phyloP scores from a whole-genome alignment of 2,113 vertebrate species.

The Gavialis gangeticus region DNA sequence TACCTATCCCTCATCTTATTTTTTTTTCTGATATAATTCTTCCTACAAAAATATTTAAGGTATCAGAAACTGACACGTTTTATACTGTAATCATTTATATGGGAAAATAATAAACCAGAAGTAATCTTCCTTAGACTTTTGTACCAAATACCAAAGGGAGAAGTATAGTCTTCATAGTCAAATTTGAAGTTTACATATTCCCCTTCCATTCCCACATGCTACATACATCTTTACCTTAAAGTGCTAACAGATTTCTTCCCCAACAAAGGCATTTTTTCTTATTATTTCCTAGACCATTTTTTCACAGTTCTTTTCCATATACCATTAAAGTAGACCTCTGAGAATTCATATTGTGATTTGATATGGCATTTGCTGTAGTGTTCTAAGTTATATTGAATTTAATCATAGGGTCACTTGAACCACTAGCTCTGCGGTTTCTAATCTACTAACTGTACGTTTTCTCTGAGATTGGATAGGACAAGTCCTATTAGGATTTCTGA shows the following conservation, averaged over 20 bases:
- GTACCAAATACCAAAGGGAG: neutral
- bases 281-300: conserved; percentile 42
- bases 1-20: neutral
- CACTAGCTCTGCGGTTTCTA: conserved; percentile 78
- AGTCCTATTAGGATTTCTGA: conserved; percentile 79
- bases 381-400: conserved; percentile 77
- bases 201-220: neutral
- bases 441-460: conserved; percentile 80
- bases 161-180: neutral
- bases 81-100: neutral
- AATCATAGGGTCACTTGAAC: conserved; percentile 77
- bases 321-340: conserved; percentile 65
- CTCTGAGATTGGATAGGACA: conserved; percentile 76
- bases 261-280: neutral
- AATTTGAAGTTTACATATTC: neutral
- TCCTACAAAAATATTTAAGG: neutral
- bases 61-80: neutral
- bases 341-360: conserved; percentile 63
- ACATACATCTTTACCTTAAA: neutral
- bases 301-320: conserved; percentile 21
- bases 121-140: neutral
- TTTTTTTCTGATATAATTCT: neutral
- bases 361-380: conserved; percentile 70
- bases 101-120: neutral
- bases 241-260: neutral